Evolutionary conservation across 2,888 invertebrate genomes (phyloP).

Genomic region (Agrotis clavis): DNA sequence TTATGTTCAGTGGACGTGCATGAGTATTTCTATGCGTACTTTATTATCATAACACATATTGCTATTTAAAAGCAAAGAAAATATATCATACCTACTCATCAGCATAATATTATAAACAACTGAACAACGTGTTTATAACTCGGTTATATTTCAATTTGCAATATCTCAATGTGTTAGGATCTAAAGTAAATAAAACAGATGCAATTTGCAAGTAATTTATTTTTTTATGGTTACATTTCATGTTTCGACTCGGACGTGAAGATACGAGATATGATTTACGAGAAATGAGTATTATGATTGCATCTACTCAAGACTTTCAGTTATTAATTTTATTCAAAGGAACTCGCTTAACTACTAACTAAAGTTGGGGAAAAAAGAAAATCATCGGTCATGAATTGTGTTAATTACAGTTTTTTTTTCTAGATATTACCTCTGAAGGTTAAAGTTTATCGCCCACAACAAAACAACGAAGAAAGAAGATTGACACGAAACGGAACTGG

Average conservation of each 20-base stretch:
- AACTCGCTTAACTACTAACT: background rate
- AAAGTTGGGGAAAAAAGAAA: background rate
- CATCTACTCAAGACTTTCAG: background rate
- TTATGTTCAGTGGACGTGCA: background rate
- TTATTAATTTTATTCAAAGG: background rate
- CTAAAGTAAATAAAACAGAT: constrained; percentile 21
- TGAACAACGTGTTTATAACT: constrained; percentile 10
- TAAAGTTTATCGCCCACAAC: constrained; percentile 9
- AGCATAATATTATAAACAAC: constrained; percentile 22
- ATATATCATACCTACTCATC: constrained; percentile 21
- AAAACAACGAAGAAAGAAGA: constrained; percentile 3
- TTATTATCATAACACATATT: background rate
- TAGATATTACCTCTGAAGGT: background rate
- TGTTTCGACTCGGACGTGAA: constrained; percentile 22
- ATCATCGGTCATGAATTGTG: background rate
- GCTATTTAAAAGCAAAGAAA: constrained; percentile 8
- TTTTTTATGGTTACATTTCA: constrained; percentile 20
- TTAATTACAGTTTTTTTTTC: background rate
- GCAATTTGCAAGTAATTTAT: constrained; percentile 31
- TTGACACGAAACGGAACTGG: constrained; percentile 27
- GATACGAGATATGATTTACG: constrained; percentile 18
- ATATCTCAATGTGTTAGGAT: constrained; percentile 34
- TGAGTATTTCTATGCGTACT: background rate
- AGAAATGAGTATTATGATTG: constrained; percentile 12
- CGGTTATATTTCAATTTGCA: constrained; percentile 18